These are phyloP conservation scores for Laterallus jamaicensis DNA, from an alignment of 2,113 vertebrate species.

Conservation along the genomic window DNA sequence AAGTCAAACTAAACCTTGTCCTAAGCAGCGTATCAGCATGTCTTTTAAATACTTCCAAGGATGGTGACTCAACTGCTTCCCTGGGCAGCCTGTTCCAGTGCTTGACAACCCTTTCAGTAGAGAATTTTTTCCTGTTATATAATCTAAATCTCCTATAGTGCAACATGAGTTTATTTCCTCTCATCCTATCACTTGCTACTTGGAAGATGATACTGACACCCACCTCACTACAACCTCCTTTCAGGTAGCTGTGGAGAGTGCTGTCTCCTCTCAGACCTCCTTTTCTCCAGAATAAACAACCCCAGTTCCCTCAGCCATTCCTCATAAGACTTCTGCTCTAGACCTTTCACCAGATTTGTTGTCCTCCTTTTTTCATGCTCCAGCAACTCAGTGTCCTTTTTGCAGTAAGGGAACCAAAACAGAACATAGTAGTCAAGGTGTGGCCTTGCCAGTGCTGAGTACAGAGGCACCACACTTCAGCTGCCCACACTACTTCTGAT, in stretches of 20 bases:
- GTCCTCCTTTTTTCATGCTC: not conserved
- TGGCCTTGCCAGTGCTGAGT: accelerated
- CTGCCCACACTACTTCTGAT: not conserved
- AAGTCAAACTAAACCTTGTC: not conserved
- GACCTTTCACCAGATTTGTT: not conserved
- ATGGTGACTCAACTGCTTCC: not conserved
- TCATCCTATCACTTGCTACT: not conserved
- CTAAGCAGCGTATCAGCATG: accelerated
- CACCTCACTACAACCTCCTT: not conserved
- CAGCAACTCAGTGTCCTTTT: not conserved
- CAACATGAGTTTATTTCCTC: not conserved
- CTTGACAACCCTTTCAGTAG: not conserved
- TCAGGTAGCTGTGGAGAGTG: not conserved
- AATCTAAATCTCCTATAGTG: not conserved
- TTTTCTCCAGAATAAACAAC: not conserved
- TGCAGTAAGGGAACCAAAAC: not conserved
- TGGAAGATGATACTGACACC: not conserved
- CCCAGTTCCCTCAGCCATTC: not conserved
- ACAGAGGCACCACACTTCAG: not conserved
- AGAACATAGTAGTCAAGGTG: not conserved
- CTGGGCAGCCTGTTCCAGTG: not conserved
- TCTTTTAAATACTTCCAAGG: not conserved
- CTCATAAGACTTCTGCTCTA: not conserved
- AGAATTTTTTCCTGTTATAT: no score
- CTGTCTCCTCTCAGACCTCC: not conserved